Evolutionary conservation across 2,113 vertebrate species (phyloP).

Genomic region (Sinocyclocheilus anophthalmus): DNA sequence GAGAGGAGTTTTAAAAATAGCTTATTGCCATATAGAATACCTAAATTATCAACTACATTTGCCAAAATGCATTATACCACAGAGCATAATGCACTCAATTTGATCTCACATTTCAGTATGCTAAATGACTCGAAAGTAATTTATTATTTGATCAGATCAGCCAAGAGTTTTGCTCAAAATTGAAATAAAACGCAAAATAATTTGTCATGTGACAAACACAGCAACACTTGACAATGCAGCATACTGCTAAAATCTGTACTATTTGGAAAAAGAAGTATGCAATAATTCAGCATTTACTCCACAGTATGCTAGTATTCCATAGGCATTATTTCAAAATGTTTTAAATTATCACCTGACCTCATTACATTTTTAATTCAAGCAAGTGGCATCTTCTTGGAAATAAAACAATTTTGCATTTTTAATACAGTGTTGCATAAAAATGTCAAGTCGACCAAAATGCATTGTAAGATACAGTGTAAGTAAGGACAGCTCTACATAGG

Average conservation of each 20-base stretch:
- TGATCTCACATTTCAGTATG: neutral
- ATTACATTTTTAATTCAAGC: neutral
- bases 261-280: neutral
- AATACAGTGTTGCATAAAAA: neutral
- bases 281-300: neutral
- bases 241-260: neutral
- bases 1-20: conserved; percentile 27
- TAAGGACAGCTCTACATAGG: neutral
- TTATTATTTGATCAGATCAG: neutral
- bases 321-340: neutral
- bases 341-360: neutral
- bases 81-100: neutral
- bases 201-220: neutral
- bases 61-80: neutral
- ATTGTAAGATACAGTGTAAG: neutral
- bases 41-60: neutral
- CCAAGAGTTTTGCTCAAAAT: neutral
- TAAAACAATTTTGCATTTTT: neutral
- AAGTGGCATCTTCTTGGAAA: neutral
- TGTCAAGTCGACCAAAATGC: neutral
- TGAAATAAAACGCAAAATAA: neutral
- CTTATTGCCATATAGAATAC: neutral
- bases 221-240: neutral
- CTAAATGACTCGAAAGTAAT: neutral
- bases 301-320: neutral